phyloP scores from a whole-genome alignment of 2,797 vertebrate species.

The Melanogrammus aeglefinus region DNA sequence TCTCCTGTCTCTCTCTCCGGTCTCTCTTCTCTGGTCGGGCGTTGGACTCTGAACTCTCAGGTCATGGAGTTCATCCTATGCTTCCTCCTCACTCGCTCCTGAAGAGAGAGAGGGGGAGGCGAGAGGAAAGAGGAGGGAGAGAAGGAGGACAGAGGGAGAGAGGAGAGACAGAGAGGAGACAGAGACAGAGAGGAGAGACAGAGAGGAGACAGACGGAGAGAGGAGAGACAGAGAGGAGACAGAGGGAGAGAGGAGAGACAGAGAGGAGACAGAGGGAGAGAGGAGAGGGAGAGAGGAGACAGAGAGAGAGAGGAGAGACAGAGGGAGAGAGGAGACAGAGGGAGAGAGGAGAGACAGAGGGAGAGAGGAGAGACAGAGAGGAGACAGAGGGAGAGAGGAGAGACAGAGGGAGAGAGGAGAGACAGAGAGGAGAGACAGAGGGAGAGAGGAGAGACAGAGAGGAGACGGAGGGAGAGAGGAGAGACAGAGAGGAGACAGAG shows the following conservation, averaged over 20 bases:
- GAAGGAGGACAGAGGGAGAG: neutral
- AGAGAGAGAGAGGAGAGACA: neutral
- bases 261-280: no score
- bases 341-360: no score
- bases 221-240: neutral
- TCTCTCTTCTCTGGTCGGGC: slow-evolving; percentile 45
- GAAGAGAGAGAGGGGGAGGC: slow-evolving; percentile 23
- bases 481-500: no score
- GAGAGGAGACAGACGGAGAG: neutral
- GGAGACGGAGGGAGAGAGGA: neutral
- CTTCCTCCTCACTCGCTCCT: slow-evolving; percentile 56
- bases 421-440: neutral
- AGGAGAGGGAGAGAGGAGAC: no score
- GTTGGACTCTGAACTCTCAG: slow-evolving; percentile 55
- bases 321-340: no score
- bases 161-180: neutral
- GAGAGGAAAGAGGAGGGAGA: neutral
- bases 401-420: neutral
- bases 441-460: neutral
- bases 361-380: no score
- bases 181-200: neutral
- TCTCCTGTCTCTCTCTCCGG: slow-evolving; percentile 26
- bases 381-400: no score
- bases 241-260: neutral
- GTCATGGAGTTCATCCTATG: slow-evolving; percentile 77